Conservation (phyloP, 2,113 vertebrate species). For the Apaloderma vittatum region DNA sequence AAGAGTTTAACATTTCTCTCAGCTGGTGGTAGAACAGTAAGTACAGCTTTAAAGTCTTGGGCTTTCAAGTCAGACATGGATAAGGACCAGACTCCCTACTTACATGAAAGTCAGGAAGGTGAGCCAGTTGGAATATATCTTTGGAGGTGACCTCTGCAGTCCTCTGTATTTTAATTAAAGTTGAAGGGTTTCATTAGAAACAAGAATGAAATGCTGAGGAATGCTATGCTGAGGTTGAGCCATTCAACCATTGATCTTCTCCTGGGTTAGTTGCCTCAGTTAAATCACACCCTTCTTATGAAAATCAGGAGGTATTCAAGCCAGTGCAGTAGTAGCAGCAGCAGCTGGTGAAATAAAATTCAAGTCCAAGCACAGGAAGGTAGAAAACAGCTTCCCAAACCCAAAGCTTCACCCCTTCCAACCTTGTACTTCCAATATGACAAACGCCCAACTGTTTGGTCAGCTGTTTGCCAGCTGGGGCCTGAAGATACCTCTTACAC, state of each 20-base stretch:
- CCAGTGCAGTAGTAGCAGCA: not conserved
- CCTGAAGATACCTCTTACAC: not conserved
- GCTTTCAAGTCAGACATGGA: not conserved
- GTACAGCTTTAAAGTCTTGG: not conserved
- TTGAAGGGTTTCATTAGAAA: not conserved
- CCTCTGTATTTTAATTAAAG: not conserved
- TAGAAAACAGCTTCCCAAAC: not conserved
- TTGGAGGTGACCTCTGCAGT: not conserved
- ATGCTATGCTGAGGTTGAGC: not conserved
- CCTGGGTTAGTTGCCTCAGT: not conserved
- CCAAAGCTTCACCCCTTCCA: not conserved
- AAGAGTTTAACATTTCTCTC: not conserved
- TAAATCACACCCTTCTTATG: not conserved
- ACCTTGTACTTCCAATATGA: not conserved
- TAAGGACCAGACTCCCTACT: not conserved
- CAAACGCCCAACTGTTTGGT: not conserved
- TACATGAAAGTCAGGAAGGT: not conserved
- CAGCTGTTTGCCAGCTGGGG: not conserved
- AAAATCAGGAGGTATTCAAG: not conserved
- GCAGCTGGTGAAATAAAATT: not conserved
- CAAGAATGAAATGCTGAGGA: not conserved
- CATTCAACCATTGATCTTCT: not conserved
- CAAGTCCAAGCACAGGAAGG: not conserved
- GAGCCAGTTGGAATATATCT: not conserved
- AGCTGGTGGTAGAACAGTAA: conserved; percentile 4